Evolutionary conservation across 2,797 vertebrate species (phyloP).

Genomic region (Artibeus lituratus): DNA sequence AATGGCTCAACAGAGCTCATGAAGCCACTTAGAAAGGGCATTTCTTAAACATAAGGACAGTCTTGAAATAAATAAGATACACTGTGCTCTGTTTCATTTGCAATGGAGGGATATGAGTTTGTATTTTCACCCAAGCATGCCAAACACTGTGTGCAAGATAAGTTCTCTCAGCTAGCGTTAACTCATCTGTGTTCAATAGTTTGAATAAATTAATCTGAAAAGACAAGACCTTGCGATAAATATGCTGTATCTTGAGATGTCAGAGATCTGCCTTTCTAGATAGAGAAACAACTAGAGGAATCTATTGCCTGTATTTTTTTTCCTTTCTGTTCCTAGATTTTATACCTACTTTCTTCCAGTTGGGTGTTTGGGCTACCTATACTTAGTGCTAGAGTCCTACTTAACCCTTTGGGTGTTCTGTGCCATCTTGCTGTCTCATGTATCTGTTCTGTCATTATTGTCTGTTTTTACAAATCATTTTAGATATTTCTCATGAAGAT

Average conservation of each 20-base stretch:
- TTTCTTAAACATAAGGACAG: neutral
- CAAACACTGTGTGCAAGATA: neutral
- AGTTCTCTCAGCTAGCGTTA: neutral
- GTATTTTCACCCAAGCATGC: neutral
- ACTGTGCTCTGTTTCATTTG: neutral
- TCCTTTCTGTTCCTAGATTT: neutral
- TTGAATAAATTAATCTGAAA: conserved; percentile 81
- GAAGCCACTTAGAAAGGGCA: neutral
- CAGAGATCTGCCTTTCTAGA: conserved; percentile 67
- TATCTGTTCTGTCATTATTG: neutral
- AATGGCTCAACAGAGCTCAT: neutral
- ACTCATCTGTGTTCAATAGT: conserved; percentile 78
- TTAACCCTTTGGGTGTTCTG: neutral
- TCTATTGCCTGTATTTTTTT: neutral
- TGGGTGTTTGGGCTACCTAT: neutral
- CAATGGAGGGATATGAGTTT: neutral
- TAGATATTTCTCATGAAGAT: neutral
- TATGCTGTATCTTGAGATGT: conserved; percentile 75
- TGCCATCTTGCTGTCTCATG: neutral
- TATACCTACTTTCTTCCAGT: neutral
- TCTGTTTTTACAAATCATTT: neutral
- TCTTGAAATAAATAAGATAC: neutral
- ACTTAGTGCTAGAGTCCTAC: neutral
- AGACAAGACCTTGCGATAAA: conserved; percentile 79
- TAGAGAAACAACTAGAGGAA: conserved; percentile 75